Conservation (phyloP, 2,888 invertebrate genomes). For the Lacanobia oleracea region DNA sequence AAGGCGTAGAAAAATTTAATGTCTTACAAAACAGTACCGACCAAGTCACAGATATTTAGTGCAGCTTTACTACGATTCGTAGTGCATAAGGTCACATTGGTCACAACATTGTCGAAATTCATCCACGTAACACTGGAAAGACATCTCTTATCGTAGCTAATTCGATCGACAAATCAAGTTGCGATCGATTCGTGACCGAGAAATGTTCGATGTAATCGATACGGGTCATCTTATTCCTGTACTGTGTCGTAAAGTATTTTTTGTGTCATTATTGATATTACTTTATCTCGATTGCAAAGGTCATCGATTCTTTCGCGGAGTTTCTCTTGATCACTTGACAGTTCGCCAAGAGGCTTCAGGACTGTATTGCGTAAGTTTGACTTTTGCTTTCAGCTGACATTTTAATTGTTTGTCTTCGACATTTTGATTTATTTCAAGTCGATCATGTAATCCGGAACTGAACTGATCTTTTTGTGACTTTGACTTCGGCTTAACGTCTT, state of each 20-base stretch:
- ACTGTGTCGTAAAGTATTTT: conserved; percentile 38
- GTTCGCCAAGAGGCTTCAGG: conserved; percentile 17
- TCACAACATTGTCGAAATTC: conserved; percentile 39
- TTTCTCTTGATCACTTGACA: conserved; percentile 18
- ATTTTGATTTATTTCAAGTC: background rate
- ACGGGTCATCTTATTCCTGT: conserved; percentile 64
- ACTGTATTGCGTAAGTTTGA: conserved; percentile 19
- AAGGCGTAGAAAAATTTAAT: conserved; percentile 24
- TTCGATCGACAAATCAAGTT: conserved; percentile 60
- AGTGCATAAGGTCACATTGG: conserved; percentile 35
- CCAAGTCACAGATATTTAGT: background rate
- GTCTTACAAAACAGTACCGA: conserved; percentile 26
- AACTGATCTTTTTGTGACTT: background rate
- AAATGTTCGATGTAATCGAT: conserved; percentile 72
- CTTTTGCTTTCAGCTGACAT: conserved; percentile 21
- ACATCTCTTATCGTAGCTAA: conserved; percentile 53
- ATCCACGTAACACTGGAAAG: conserved; percentile 28
- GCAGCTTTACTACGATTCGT: conserved; percentile 3
- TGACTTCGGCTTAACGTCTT: background rate
- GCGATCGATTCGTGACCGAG: conserved; percentile 72
- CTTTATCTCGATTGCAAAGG: conserved; percentile 53
- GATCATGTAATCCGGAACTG: background rate
- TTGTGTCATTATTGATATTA: conserved; percentile 43
- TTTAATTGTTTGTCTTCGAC: conserved; percentile 2
- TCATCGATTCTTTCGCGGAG: conserved; percentile 39